Percentiles rank a stretch among this genome's conserved stretches.
phyloP scores from a whole-genome alignment of 2,888 invertebrate species.

The Crocallis elinguaria region DNA sequence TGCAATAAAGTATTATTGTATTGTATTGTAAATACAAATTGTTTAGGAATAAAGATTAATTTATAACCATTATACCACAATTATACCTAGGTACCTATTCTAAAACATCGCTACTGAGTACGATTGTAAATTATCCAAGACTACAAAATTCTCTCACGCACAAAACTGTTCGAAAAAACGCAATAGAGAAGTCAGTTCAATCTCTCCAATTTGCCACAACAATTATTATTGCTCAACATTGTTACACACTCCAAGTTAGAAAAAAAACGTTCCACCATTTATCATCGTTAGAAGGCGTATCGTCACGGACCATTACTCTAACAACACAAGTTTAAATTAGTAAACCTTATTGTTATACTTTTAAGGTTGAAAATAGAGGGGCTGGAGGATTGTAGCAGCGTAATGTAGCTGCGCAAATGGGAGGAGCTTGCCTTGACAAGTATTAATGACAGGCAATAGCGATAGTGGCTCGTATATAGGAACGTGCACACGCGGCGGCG shows the following conservation, averaged over 20 bases:
- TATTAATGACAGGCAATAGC: constrained; percentile 64
- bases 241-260: constrained; percentile 22
- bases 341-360: constrained; percentile 21
- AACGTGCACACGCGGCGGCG: neutral
- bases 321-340: constrained; percentile 1
- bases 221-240: constrained; percentile 5
- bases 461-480: neutral
- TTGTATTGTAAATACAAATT: too few relatives aligned
- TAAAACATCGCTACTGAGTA: too few relatives aligned
- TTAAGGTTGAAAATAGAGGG: constrained; percentile 42
- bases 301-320: constrained; percentile 38
- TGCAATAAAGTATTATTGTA: too few relatives aligned
- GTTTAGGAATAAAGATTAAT: too few relatives aligned
- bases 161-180: too few relatives aligned
- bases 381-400: constrained; percentile 37
- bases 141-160: too few relatives aligned
- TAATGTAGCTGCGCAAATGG: constrained; percentile 71
- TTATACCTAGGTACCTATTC: too few relatives aligned
- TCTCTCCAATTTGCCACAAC: neutral
- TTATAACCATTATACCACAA: too few relatives aligned
- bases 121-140: too few relatives aligned
- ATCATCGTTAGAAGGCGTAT: constrained; percentile 38
- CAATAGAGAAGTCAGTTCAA: too few relatives aligned
- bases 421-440: constrained; percentile 70
- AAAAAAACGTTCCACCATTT: constrained; percentile 31